Conservation (phyloP, 2,113 vertebrate species). For the Chionis minor region DNA sequence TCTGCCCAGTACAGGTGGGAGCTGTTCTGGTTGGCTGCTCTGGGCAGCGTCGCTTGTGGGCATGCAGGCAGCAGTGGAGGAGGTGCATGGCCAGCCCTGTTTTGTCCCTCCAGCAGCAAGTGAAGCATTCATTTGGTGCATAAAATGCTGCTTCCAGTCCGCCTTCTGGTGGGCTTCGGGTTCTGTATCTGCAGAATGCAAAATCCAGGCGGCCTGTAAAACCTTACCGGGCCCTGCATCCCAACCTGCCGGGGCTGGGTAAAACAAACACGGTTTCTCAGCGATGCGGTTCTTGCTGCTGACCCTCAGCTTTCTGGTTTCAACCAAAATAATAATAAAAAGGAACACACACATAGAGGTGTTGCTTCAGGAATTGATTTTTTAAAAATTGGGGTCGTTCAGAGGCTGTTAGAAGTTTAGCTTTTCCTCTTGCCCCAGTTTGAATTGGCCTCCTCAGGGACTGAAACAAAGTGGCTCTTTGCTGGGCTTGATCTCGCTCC, state of each 20-base stretch:
- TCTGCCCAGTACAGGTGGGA: constrained; percentile 1
- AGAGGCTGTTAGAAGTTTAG: constrained; percentile 9
- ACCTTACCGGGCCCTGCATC: background rate
- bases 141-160: background rate
- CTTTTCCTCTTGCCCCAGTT: constrained; percentile 41
- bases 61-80: background rate
- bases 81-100: background rate
- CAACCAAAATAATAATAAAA: constrained; percentile 39
- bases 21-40: background rate
- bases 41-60: background rate
- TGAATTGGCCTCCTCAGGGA: constrained; percentile 15
- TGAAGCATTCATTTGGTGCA: background rate
- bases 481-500: background rate
- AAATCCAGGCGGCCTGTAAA: constrained; percentile 45
- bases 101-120: background rate
- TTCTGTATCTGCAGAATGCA: background rate
- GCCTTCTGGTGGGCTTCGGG: background rate
- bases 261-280: constrained; percentile 16
- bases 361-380: constrained; percentile 47
- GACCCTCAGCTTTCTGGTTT: constrained; percentile 30
- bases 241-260: background rate
- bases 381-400: background rate
- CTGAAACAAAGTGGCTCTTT: constrained; percentile 22
- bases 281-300: background rate
- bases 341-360: constrained; percentile 31